A percentile compares a stretch with the other conserved stretches of the same genome.
These are phyloP conservation scores for Agonopterix subpropinquella DNA, from an alignment of 2,888 invertebrate species.

Conservation along the genomic window DNA sequence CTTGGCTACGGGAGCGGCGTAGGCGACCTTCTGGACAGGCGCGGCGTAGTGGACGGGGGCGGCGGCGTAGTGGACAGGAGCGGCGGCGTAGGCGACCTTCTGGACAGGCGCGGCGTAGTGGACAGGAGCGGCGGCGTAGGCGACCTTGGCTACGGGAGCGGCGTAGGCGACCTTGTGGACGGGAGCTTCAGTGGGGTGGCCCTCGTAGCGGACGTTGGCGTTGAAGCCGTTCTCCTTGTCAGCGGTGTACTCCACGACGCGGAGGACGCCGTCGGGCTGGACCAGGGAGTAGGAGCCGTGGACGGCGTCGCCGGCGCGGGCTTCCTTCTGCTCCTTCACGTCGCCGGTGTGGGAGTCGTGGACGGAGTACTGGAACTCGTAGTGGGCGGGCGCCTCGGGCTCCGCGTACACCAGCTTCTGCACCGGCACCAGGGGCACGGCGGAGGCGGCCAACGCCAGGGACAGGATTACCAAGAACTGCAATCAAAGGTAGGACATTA, in stretches of 20 bases:
- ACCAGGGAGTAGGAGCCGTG: conserved; percentile 66
- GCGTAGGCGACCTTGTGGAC: conserved; percentile 15
- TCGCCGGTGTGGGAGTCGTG: conserved; percentile 61
- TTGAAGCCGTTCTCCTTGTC: conserved; percentile 41
- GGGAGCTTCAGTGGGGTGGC: conserved; percentile 20
- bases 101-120: conserved; percentile 21
- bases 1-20: conserved; percentile 33
- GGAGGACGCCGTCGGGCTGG: conserved; percentile 61
- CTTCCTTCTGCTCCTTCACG: conserved; percentile 63
- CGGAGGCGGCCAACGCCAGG: conserved; percentile 38
- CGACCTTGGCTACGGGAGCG: conserved; percentile 13
- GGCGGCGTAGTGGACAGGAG: conserved; percentile 23
- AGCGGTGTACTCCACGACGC: conserved; percentile 63
- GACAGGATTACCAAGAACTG: conserved; percentile 47
- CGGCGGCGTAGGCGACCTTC: conserved; percentile 18
- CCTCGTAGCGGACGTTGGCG: conserved; percentile 33
- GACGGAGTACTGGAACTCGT: conserved; percentile 62
- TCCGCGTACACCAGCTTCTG: conserved; percentile 29
- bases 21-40: conserved; percentile 23
- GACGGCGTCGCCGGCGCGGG: conserved; percentile 55
- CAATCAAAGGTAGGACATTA: conserved; percentile 8
- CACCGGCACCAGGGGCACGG: conserved; percentile 31
- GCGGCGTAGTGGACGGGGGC: conserved; percentile 26
- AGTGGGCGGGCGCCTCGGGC: conserved; percentile 50
- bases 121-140: conserved; percentile 28